Conservation (phyloP, 2,797 vertebrate genomes). For the Chiloscyllium punctatum region DNA sequence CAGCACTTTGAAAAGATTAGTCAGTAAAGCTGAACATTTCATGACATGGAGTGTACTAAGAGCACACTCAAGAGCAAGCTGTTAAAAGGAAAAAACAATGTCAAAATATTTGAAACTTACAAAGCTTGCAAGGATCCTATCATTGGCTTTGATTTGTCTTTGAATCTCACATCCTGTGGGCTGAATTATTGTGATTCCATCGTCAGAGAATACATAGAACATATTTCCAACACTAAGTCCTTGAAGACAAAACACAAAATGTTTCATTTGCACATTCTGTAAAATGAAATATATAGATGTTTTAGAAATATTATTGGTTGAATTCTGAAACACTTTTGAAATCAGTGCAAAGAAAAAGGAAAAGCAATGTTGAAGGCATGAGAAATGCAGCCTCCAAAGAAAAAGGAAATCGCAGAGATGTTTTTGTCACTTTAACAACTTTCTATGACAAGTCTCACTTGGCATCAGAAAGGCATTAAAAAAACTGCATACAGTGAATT, state of each 20-base stretch:
- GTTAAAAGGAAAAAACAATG: neutral
- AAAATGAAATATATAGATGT: conserved; percentile 42
- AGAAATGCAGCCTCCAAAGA: neutral
- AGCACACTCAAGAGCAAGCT: conserved; percentile 13
- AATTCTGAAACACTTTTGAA: conserved; percentile 26
- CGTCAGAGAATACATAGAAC: conserved; percentile 91
- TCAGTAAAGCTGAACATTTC: neutral
- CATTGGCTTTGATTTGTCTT: conserved; percentile 71
- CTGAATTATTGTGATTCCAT: conserved; percentile 81
- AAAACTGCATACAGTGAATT: conserved; percentile 6
- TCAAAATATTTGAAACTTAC: conserved; percentile 59
- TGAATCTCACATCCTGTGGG: conserved; percentile 85
- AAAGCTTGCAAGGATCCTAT: conserved; percentile 79
- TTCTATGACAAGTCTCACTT: conserved; percentile 21
- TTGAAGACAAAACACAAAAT: conserved; percentile 48
- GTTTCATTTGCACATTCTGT: conserved; percentile 19
- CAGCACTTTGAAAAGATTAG: neutral
- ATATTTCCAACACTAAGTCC: conserved; percentile 90
- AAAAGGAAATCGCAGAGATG: conserved; percentile 20
- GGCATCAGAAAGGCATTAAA: conserved; percentile 32
- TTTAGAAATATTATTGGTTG: neutral
- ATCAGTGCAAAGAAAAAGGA: conserved; percentile 5
- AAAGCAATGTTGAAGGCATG: conserved; percentile 19
- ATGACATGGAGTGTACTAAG: conserved; percentile 43
- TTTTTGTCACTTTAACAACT: conserved; percentile 27